A percentile compares a stretch with the other conserved stretches of the same genome.
phyloP scores from a whole-genome alignment of 2,113 vertebrate species.

The Gymnogyps californianus region DNA sequence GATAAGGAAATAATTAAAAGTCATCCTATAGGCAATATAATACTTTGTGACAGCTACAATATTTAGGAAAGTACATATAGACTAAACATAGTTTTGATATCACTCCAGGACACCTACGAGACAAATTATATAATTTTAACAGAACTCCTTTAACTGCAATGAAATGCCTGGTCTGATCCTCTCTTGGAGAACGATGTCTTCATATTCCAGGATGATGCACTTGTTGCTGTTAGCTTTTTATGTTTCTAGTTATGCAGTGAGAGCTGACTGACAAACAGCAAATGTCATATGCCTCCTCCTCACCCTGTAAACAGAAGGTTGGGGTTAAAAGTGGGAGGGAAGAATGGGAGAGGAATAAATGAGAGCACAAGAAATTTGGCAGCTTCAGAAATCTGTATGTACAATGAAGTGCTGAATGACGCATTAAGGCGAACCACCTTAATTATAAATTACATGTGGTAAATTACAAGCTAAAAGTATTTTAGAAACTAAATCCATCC shows the following conservation, averaged over 20 bases:
- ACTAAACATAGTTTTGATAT: neutral
- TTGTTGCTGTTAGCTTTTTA: neutral
- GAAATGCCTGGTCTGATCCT: neutral
- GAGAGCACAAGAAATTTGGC: neutral
- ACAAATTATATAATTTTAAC: neutral
- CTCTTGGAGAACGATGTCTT: neutral
- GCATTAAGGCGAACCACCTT: neutral
- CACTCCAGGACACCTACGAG: neutral
- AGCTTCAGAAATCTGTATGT: neutral
- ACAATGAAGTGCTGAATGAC: neutral
- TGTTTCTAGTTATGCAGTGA: neutral
- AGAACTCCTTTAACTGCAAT: neutral
- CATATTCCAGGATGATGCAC: neutral
- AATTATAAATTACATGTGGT: neutral
- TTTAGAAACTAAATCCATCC: neutral
- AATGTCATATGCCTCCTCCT: constrained; percentile 2
- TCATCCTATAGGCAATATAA: neutral
- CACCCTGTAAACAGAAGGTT: constrained; percentile 15
- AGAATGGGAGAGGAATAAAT: neutral
- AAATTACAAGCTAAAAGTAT: neutral
- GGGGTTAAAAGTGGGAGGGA: constrained; percentile 22
- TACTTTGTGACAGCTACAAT: neutral
- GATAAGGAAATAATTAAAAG: neutral
- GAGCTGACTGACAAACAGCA: constrained; percentile 34
- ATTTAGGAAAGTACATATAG: neutral